Evolutionary conservation across 2,113 vertebrate species (phyloP), one percentile per base, ranked within the genome.

Genomic region (Syngnathoides biaculeatus): DNA sequence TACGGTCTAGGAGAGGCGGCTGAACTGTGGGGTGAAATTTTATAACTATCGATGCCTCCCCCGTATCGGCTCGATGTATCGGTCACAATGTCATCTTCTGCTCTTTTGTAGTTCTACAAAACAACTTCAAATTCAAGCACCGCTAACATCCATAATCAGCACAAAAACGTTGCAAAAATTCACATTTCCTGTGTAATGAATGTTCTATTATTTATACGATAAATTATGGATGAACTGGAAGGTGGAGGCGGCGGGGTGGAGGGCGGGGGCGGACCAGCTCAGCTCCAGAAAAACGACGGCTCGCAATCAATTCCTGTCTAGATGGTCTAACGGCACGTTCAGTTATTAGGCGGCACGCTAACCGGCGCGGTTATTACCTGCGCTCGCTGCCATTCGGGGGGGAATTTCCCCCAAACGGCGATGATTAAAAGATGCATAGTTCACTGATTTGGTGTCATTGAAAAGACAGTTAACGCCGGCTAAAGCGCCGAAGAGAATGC

Each of bases 131-230:
- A 92, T 90, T 88, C 87, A 87, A 85, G 86, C 75, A 83, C 69
- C 83, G 82, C 84, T 90, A 84, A 80, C 79, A 83, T 91, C 89
- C 88, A 88, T 87, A 88, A 80, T 85, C 86, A 68, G 80, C 82
- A 82, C 77, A 74, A 73, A 82, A 86, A 78, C 79, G 86, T 78
- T 85, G 81, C 72, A 87, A 89, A 90, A 88, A 84, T 90, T 91
- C 85, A 90, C 89, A 86, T 88, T 91, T 87, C 87, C 84, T 71
- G 66, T 88, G 87, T 93, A 91, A 92, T 90, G 88, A 91, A 92
- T 84, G 84, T 79, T 90, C 82, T 87, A 92, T 91, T 93, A 93
- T 92, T 92, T 89, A 92, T 91, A 68, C 71, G 66, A 87, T 90
- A 88, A 89, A 93, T 91, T 87, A 91, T 91, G 88, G 87, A 92